These are phyloP conservation scores for Corvus cornix DNA, from an alignment of 2,113 vertebrate species.

Conservation along the genomic window DNA sequence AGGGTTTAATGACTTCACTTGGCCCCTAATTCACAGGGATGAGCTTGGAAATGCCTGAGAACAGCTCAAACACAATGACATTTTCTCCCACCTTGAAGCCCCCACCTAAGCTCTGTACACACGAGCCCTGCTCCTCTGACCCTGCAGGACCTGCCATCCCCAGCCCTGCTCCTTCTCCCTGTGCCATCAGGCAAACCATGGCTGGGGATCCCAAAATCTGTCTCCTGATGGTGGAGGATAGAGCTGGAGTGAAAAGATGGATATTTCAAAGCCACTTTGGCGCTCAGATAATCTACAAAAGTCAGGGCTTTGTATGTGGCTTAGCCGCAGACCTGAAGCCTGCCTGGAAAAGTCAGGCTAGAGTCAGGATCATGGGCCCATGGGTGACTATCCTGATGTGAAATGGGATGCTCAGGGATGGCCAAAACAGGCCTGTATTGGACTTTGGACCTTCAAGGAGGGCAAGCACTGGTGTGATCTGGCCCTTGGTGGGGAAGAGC, in stretches of 20 bases:
- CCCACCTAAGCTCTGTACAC: not conserved
- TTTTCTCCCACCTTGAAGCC: conserved; percentile 46
- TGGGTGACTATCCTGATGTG: not conserved
- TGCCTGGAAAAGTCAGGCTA: not conserved
- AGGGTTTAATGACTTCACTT: conserved; percentile 73
- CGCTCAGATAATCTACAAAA: not conserved
- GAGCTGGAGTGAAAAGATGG: not conserved
- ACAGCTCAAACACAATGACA: conserved; percentile 47
- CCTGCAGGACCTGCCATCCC: not conserved
- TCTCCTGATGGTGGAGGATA: not conserved
- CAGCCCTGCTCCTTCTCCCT: not conserved
- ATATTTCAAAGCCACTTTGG: not conserved
- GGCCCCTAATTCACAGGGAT: conserved; percentile 59
- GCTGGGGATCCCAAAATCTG: not conserved
- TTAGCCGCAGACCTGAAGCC: not conserved
- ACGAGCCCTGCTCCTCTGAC: not conserved
- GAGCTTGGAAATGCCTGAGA: conserved; percentile 43
- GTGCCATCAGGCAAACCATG: not conserved
- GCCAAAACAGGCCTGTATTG: rapidly evolving
- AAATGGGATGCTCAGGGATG: rapidly evolving
- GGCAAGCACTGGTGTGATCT: not conserved
- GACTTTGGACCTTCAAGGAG: not conserved
- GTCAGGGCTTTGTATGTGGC: not conserved
- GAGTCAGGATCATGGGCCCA: not conserved
- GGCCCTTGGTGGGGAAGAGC: not conserved